Percentiles rank a stretch among this genome's conserved stretches.
Conservation (phyloP, 2,797 vertebrate genomes). For the Pseudochirops corinnae region DNA sequence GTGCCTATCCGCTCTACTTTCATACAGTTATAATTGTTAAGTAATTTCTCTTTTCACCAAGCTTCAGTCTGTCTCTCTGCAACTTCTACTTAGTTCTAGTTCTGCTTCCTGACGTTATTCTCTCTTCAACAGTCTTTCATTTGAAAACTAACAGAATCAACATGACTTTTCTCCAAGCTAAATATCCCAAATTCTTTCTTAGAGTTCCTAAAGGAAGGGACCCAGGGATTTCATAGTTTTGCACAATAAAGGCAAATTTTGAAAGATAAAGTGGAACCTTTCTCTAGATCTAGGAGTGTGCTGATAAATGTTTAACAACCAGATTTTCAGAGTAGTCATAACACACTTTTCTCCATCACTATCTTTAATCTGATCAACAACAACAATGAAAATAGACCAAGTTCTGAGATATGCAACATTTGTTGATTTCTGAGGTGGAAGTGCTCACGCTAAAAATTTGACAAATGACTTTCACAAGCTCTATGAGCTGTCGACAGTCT, state of each 20-base stretch:
- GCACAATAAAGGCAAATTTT: no score
- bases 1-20: not conserved
- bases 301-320: no score
- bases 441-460: not conserved
- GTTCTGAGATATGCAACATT: not conserved
- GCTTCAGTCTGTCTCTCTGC: not conserved
- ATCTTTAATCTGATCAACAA: not conserved
- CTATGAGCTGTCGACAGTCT: not conserved
- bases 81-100: not conserved
- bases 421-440: not conserved
- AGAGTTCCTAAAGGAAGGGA: not conserved
- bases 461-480: not conserved
- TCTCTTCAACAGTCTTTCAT: not conserved
- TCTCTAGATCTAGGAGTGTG: not conserved
- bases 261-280: not conserved
- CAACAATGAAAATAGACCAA: not conserved
- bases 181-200: not conserved
- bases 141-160: not conserved
- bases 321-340: not conserved
- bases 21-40: not conserved
- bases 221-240: not conserved
- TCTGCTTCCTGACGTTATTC: not conserved
- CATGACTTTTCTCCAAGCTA: not conserved
- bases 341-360: not conserved
- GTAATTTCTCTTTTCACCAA: not conserved